Evolutionary conservation across 2,888 invertebrate species (phyloP).

Genomic region (Hydrotaea cyrtoneurina): DNA sequence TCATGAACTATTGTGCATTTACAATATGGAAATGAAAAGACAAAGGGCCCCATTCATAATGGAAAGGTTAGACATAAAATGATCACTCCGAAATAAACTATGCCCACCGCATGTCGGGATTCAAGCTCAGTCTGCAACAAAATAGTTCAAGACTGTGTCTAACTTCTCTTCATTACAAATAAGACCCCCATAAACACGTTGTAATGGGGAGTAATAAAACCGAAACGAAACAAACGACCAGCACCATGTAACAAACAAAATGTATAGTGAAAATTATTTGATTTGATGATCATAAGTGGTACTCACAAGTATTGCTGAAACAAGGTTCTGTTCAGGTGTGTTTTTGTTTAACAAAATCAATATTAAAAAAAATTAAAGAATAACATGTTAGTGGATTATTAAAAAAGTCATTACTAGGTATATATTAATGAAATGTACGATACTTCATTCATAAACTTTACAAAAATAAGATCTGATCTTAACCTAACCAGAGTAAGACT

Average conservation of each 20-base stretch:
- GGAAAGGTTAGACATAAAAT: too few species aligned
- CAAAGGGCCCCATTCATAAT: not conserved
- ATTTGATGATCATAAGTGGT: constrained; percentile 67
- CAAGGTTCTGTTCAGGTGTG: constrained; percentile 70
- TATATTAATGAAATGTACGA: not conserved
- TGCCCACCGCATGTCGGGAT: too few species aligned
- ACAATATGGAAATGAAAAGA: constrained; percentile 39
- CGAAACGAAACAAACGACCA: constrained; percentile 34
- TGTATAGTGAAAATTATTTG: constrained; percentile 49
- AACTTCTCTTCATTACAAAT: too few species aligned
- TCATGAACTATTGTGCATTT: constrained; percentile 19
- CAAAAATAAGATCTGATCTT: not conserved
- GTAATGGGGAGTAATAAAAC: not conserved
- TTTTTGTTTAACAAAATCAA: constrained; percentile 63
- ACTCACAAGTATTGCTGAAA: constrained; percentile 81
- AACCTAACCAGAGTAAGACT: not conserved
- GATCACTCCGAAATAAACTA: too few species aligned
- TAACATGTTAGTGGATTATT: constrained; percentile 58
- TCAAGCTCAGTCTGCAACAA: too few species aligned
- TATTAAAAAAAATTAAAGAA: constrained; percentile 69
- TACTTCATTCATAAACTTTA: not conserved
- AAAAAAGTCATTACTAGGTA: constrained; percentile 33
- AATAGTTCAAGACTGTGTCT: too few species aligned
- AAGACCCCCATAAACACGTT: not conserved
- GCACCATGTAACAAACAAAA: constrained; percentile 35